These are phyloP conservation scores for Syrrhaptes paradoxus DNA, from an alignment of 2,113 vertebrate genomes.

Conservation along the genomic window DNA sequence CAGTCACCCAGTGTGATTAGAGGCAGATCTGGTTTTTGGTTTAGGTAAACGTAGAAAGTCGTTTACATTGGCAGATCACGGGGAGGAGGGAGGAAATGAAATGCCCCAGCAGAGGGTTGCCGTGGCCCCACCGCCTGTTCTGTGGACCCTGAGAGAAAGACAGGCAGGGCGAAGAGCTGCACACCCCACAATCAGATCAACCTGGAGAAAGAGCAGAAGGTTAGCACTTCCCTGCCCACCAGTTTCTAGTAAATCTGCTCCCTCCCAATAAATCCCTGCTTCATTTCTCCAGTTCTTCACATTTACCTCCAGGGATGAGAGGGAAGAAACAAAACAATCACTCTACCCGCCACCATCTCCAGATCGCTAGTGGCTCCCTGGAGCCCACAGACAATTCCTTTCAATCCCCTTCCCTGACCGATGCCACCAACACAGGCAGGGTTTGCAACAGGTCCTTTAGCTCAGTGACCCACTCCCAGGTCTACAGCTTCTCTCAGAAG, in stretches of 20 bases:
- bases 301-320: neutral
- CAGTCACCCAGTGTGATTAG: constrained; percentile 11
- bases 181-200: rapidly evolving
- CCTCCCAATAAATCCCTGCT: neutral
- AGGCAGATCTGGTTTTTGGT: constrained; percentile 25
- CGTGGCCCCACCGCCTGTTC: neutral
- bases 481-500: neutral
- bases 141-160: neutral
- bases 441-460: neutral
- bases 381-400: neutral
- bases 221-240: neutral
- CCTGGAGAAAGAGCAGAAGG: neutral
- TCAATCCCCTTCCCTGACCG: neutral
- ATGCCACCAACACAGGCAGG: neutral
- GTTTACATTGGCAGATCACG: neutral
- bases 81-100: constrained; percentile 17
- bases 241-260: constrained; percentile 25
- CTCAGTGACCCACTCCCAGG: rapidly evolving
- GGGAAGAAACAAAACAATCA: neutral
- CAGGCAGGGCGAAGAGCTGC: neutral
- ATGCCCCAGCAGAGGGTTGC: neutral
- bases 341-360: neutral
- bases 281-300: neutral
- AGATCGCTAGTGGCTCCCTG: neutral
- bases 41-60: constrained; percentile 5